phyloP scores from a whole-genome alignment of 53 echinoderm and acorn worm genomes.

The Actinopyga echinites region DNA sequence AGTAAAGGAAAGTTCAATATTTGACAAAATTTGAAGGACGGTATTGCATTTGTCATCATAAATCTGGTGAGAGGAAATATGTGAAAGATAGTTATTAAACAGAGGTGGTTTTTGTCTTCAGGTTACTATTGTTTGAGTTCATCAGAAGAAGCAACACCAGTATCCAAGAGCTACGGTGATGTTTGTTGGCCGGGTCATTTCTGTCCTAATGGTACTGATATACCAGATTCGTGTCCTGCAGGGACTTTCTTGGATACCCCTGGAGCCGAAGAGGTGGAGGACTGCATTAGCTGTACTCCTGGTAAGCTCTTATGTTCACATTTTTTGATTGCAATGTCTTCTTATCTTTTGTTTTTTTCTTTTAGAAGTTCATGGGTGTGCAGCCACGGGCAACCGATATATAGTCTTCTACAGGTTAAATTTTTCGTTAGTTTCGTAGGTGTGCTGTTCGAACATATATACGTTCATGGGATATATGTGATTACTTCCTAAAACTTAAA shows the following conservation, averaged over 20 bases:
- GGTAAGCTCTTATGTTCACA: slow-evolving; percentile 42
- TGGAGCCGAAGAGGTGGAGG: slow-evolving; percentile 67
- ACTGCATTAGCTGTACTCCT: slow-evolving; percentile 80
- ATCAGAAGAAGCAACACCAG: slow-evolving; percentile 83
- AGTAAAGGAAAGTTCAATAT: no score
- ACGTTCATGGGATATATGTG: no score
- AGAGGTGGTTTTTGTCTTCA: neutral
- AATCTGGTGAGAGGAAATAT: neutral
- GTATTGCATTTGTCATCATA: no score
- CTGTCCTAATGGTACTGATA: slow-evolving; percentile 93
- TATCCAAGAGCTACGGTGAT: slow-evolving; percentile 75
- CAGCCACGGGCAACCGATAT: neutral
- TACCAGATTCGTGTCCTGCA: slow-evolving; percentile 85
- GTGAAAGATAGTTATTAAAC: neutral
- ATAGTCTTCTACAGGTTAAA: no score
- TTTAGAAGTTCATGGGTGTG: neutral
- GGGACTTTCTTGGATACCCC: slow-evolving; percentile 81
- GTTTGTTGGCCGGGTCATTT: slow-evolving; percentile 89
- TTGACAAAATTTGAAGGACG: no score
- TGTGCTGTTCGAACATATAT: no score
- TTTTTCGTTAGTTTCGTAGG: no score
- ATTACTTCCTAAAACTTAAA: no score
- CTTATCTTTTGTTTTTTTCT: neutral
- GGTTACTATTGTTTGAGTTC: slow-evolving; percentile 85
- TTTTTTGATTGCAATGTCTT: neutral